Evolutionary conservation across 2,797 vertebrate species (phyloP), one percentile per base, ranked within the genome.

Genomic region (Enteromius unitaeniatus): DNA sequence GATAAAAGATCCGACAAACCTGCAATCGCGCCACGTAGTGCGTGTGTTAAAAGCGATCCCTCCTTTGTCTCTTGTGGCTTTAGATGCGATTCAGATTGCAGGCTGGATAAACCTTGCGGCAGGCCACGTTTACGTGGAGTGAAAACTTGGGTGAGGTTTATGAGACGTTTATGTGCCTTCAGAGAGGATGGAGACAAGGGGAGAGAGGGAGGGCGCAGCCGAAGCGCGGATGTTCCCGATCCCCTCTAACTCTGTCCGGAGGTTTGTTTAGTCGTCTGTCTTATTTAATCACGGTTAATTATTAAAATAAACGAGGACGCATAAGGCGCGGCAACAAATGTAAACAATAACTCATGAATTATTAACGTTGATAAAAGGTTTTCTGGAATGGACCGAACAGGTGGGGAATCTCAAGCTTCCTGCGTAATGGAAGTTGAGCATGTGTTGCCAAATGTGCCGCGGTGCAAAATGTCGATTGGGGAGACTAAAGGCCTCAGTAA

Each of bases 311-410:
- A 75, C 60, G 72, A 85, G 84, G 87, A 88, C 89, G 88, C 86
- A 84, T 77, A 85, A 81, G 86, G 88, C 87, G 62, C 78, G 72
- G 47, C 49, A 19, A 88, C 87, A 79, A 83, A 84, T 90, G 90
- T 87, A 91, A 93, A 92, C 91, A 92, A 85, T 86, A 77, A 74
- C 51, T 74, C 37, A 90, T 94, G 83, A 90, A 92, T 94, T 93
- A 93, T 93, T 94, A 87, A 93, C 89, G 88, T 67, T 34, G 89
- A 82, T 93, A 93, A 94, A 93, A 93, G 93, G 90, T 91, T 93
- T 92, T 86, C 87, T 94, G 92, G 90, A 93, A 87, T 82, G 83
- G 79, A 23, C 40, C 19, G 79, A 83, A 73, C 84, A 85, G 88
- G 88, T 91, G 89, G 90, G 84, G 87, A 84, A 86, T 77, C 58